Base-by-base conservation (phyloP, 2,888 invertebrate species). In the Drosophila vallismaia region DNA sequence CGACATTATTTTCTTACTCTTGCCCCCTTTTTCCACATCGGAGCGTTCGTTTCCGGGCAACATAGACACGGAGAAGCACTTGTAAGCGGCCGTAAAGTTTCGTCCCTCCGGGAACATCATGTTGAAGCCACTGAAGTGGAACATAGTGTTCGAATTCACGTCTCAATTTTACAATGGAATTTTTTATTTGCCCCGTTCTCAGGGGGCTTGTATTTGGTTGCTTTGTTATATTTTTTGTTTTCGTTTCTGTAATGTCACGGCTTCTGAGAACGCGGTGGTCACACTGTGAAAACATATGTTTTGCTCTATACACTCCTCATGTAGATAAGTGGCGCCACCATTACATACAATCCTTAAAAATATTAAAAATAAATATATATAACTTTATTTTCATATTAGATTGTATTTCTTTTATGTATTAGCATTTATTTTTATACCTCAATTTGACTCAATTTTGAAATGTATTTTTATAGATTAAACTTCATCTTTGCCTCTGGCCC, bases 51-150 rank as follows among this genome's bases (percentile, higher is more conserved):
- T 97, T 53, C 97, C 98, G 44, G 98, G 97, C 55, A 98, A 92
- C 98, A 99, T 98, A 8, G 97, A 97, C 1, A 98, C 97, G 0
- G 98, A 98, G 92, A 95, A 98, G 91, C 97, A 98, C 92, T 95
- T 94, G 91, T 98, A 99, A 46, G 95, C 95, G 84, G 95, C 95
- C 86, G 95, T 95, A 90, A 97, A 97, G 26, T 95, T 95, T 68
- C 97, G 94, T 42, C 95, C 94, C 84, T 97, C 97, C 79, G 96
- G 96, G 90, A 97, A 97, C 94, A 97, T 95, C 93, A 95, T 94
- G 91, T 96, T 96, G 92, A 97, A 97, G 55, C 91, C 91, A 44
- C 95, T 95, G 91, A 97, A 97, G 94, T 96, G 95, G 93, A 90
- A 90, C 91, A 91, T 73, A 50, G 26, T 62, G 28, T 44, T 14